A percentile compares a stretch with the other conserved stretches of the same genome.
Evolutionary conservation across 2,888 invertebrate genomes (phyloP).

Genomic region (Ormyrus labotus): DNA sequence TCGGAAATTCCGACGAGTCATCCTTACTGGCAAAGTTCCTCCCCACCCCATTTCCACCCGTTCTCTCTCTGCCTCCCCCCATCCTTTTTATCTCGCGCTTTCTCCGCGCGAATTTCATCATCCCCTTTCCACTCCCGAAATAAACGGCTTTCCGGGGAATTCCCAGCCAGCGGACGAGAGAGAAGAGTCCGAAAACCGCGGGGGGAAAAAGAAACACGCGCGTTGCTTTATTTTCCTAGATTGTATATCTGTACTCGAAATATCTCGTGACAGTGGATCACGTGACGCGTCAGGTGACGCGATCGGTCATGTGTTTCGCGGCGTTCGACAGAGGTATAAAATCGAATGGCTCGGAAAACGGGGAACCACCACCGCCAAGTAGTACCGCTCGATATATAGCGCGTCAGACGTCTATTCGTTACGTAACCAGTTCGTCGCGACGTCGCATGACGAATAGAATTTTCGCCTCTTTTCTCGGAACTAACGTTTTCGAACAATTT

Average conservation of each 20-base stretch:
- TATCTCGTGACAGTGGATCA: no score
- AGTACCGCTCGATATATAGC: no score
- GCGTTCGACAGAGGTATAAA: not conserved
- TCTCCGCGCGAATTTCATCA: constrained; percentile 25
- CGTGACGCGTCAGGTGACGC: no score
- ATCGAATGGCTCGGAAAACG: no score
- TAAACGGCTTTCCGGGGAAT: not conserved
- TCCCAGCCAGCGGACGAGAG: not conserved
- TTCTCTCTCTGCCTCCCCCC: not conserved
- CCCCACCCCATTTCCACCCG: not conserved
- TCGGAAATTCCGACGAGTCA: constrained; percentile 48
- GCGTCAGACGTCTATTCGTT: no score
- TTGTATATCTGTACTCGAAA: no score
- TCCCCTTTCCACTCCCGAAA: not conserved
- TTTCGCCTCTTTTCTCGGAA: no score
- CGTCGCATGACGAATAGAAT: not conserved
- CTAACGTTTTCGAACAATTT: no score
- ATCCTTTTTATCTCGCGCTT: constrained; percentile 7
- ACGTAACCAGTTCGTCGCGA: no score
- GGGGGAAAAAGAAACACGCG: not conserved
- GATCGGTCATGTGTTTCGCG: constrained; percentile 3
- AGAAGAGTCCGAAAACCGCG: not conserved
- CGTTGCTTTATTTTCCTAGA: not conserved
- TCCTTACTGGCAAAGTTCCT: constrained; percentile 22
- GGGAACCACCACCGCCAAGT: no score